Percentiles rank a stretch among this genome's conserved stretches.
Evolutionary conservation across 2,797 vertebrate genomes (phyloP).

Genomic region (Nannoperca australis): DNA sequence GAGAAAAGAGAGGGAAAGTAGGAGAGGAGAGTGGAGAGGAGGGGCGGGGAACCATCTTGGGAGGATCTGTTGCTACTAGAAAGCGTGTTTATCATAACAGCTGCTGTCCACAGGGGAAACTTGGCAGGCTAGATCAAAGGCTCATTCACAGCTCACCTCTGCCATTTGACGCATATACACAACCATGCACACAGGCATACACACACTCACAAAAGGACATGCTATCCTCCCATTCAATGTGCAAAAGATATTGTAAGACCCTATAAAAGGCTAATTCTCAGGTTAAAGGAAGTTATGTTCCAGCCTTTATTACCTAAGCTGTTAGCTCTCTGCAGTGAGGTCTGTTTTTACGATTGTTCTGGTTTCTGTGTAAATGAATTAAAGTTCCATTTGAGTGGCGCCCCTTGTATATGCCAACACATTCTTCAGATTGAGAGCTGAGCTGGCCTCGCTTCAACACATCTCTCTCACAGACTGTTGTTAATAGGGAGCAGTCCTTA

Average conservation of each 20-base stretch:
- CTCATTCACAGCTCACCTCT: conserved; percentile 80
- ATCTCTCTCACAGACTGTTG: conserved; percentile 79
- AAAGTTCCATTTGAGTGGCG: conserved; percentile 84
- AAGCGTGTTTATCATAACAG: conserved; percentile 85
- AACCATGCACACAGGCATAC: conserved; percentile 22
- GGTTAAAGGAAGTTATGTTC: conserved; percentile 74
- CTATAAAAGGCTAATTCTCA: conserved; percentile 61
- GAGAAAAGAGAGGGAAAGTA: conserved; percentile 67
- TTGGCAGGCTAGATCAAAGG: conserved; percentile 82
- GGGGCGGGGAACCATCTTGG: conserved; percentile 74
- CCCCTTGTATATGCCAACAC: conserved; percentile 85
- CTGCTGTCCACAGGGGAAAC: conserved; percentile 85
- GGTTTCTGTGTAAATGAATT: conserved; percentile 82
- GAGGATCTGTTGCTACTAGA: conserved; percentile 83
- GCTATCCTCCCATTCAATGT: conserved; percentile 42
- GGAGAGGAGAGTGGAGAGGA: conserved; percentile 47
- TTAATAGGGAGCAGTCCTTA: conserved; percentile 80
- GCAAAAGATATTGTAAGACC: conserved; percentile 35
- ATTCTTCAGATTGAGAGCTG: conserved; percentile 82
- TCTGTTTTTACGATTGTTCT: conserved; percentile 81
- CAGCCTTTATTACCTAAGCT: conserved; percentile 72
- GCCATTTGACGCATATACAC: conserved; percentile 67
- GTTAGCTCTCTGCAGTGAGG: conserved; percentile 74
- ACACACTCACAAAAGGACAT: conserved; percentile 33
- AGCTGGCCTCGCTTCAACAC: conserved; percentile 78